Percentiles rank a stretch among this genome's conserved stretches.
These are phyloP conservation scores for Tetragonula carbonaria DNA, from an alignment of 2,888 invertebrate species.

Conservation along the genomic window DNA sequence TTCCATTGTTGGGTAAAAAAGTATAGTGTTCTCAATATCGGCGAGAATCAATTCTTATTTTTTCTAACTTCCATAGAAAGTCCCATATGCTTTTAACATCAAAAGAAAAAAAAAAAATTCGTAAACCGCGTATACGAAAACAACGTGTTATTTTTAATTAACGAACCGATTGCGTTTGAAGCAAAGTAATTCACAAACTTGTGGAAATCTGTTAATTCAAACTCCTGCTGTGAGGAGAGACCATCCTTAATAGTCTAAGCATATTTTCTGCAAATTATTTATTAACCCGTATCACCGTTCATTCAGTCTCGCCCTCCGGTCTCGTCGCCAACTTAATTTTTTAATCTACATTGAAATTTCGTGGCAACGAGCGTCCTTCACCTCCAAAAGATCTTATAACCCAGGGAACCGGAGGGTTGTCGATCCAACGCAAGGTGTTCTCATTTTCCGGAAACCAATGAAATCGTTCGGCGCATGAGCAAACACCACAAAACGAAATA, in stretches of 20 bases:
- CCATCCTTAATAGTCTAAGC: not conserved
- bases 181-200: not conserved
- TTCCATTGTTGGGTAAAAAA: constrained; percentile 19
- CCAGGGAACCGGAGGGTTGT: constrained; percentile 70
- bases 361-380: constrained; percentile 64
- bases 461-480: constrained; percentile 66
- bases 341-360: constrained; percentile 40
- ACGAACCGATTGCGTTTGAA: not conserved
- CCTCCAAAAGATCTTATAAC: constrained; percentile 66
- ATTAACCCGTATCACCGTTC: not conserved
- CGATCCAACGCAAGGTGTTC: constrained; percentile 69
- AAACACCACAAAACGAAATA: constrained; percentile 12
- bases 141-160: constrained; percentile 21
- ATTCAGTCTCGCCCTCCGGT: too few relatives aligned
- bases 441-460: constrained; percentile 66
- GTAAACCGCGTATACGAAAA: not conserved
- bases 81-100: not conserved
- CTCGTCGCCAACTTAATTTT: constrained; percentile 4
- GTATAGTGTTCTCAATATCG: not conserved
- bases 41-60: not conserved
- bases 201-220: not conserved
- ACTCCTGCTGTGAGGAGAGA: not conserved
- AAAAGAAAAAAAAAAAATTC: not conserved
- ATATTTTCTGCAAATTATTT: not conserved
- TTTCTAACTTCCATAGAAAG: not conserved